Evolutionary conservation across 2,888 invertebrate genomes (phyloP), one percentile per base, ranked within the genome.

Genomic region (Rhodophaea formosa): DNA sequence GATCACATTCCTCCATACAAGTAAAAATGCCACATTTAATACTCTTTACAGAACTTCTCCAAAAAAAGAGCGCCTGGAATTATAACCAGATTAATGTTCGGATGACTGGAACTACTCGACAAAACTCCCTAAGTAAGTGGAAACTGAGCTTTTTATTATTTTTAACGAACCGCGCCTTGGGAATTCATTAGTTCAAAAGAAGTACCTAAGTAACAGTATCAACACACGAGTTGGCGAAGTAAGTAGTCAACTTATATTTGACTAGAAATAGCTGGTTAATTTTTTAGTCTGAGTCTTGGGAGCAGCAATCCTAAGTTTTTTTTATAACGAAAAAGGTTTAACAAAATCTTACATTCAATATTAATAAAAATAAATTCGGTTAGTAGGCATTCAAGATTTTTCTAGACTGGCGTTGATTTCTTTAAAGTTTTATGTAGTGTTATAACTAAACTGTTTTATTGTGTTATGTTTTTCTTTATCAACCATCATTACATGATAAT

Each of bases 11-110:
- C n/a, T n/a, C n/a, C n/a, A n/a, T n/a, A n/a, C 23, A 5, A 23
- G 23, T 23, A 23, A 23, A 53, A 73, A 74, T 69, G 70, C 74
- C 77, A 75, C 76, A 75, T 10, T 73, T 75, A 73, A 75, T 77
- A 76, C 67, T 74, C 72, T 76, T 77, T 78, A 71, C 67, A 64
- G 65, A 79, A 78, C 72, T 82, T 79, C 61, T 53, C 75, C 69
- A 75, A 82, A 80, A 82, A 80, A 80, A 78, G 70, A 70, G 70
- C 68, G 71, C 70, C 71, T 64, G 68, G 72, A 80, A 83, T 82
- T 83, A 84, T 86, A 86, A 87, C 83, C 80, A 85, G 83, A 89
- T 88, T 87, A 90, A 88, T 86, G 88, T 82, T 82, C 42, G 78
- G 76, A 79, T 81, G 82, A 88, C 83, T 84, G 80, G 77, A 86